Conservation (phyloP, 2,113 vertebrate genomes). For the Aptenodytes patagonicus region DNA sequence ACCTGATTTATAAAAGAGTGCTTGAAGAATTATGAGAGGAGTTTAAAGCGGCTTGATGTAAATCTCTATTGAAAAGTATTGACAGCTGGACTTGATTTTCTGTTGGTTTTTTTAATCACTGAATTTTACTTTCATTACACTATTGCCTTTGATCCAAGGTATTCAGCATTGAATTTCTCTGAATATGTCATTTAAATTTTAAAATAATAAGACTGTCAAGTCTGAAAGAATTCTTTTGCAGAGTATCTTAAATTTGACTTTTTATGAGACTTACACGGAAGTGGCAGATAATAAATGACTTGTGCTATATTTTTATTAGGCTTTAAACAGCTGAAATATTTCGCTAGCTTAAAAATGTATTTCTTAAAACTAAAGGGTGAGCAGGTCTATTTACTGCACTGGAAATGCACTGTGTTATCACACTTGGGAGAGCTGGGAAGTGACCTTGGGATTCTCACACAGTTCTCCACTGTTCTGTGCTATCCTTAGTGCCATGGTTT, state of each 20-base stretch:
- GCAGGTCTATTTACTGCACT: not conserved
- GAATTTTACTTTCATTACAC: not conserved
- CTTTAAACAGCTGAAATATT: slow-evolving; percentile 6
- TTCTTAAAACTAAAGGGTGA: not conserved
- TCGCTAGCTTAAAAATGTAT: not conserved
- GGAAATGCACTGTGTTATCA: not conserved
- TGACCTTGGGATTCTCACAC: not conserved
- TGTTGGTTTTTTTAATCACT: not conserved
- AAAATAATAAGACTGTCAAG: not conserved
- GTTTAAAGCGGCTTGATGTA: slow-evolving; percentile 31
- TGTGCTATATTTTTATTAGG: slow-evolving; percentile 12
- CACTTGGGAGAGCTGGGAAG: not conserved
- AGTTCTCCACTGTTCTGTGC: not conserved
- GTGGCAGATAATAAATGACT: slow-evolving; percentile 18
- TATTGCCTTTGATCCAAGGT: not conserved
- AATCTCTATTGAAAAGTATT: slow-evolving; percentile 33
- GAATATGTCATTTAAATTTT: slow-evolving; percentile 10
- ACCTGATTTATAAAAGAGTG: slow-evolving; percentile 3
- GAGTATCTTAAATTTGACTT: slow-evolving; percentile 16
- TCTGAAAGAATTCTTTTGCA: not conserved
- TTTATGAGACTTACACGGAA: not conserved
- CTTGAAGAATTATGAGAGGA: slow-evolving; percentile 20
- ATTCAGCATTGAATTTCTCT: not conserved
- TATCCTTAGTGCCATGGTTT: not conserved
- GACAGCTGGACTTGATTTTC: not conserved